Percentiles rank a stretch among this genome's conserved stretches.
Evolutionary conservation across 2,888 invertebrate genomes (phyloP).

Genomic region (Thereva unica): DNA sequence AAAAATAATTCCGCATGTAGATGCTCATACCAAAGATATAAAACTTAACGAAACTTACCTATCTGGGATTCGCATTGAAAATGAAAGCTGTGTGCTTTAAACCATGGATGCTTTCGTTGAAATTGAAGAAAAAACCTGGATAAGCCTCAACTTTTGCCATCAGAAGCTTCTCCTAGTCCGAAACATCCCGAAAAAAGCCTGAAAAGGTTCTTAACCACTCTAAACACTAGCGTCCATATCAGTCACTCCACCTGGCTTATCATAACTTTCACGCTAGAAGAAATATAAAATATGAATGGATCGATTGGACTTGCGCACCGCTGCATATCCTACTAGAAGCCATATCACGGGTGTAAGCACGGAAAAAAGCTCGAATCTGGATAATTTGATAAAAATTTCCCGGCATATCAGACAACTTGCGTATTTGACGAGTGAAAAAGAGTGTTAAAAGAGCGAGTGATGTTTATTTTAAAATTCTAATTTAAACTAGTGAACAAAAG

Average conservation of each 20-base stretch:
- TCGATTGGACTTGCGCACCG: constrained; percentile 24
- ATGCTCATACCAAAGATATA: too few relatives aligned
- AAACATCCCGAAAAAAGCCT: too few relatives aligned
- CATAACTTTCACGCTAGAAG: neutral
- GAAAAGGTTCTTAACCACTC: neutral
- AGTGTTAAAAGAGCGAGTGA: neutral
- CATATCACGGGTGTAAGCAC: constrained; percentile 27
- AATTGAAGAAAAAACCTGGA: too few relatives aligned
- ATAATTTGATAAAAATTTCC: constrained; percentile 34
- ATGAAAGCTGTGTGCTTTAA: too few relatives aligned
- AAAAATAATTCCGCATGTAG: too few relatives aligned
- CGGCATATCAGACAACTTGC: constrained; percentile 30
- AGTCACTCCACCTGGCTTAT: neutral
- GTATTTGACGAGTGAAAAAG: neutral
- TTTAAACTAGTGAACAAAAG: neutral
- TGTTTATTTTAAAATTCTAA: neutral
- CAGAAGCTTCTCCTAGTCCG: too few relatives aligned
- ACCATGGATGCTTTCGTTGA: too few relatives aligned
- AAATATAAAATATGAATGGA: constrained; percentile 27
- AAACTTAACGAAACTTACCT: too few relatives aligned
- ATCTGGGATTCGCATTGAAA: too few relatives aligned
- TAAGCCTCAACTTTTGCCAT: too few relatives aligned
- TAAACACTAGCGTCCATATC: constrained; percentile 4
- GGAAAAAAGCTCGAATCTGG: constrained; percentile 21
- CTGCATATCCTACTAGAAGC: constrained; percentile 9